phyloP scores from a whole-genome alignment of 2,888 invertebrate genomes.

The Apamea monoglypha region DNA sequence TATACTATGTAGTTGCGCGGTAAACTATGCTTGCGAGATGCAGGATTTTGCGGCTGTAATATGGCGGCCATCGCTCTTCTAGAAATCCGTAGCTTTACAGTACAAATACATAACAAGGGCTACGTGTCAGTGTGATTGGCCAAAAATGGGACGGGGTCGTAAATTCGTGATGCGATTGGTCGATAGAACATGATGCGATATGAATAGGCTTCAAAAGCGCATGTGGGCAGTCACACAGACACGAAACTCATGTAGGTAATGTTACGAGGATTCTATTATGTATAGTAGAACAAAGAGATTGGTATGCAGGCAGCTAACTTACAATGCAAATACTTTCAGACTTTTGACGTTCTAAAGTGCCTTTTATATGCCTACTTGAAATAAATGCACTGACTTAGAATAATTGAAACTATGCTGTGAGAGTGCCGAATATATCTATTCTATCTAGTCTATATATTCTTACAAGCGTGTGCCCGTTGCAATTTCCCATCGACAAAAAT shows the following conservation, averaged over 20 bases:
- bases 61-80: background rate
- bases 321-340: background rate
- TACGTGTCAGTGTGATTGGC: background rate
- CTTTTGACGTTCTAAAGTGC: too few species aligned
- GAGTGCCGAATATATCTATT: too few species aligned
- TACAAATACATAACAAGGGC: background rate
- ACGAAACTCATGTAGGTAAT: conserved; percentile 6
- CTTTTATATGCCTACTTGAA: too few species aligned
- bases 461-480: background rate
- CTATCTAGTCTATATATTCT: background rate
- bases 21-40: too few species aligned
- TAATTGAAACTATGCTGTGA: background rate
- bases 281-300: conserved; percentile 18
- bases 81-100: background rate
- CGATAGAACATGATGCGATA: conserved; percentile 2
- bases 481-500: background rate
- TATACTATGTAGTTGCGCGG: too few species aligned
- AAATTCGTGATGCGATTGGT: conserved; percentile 15
- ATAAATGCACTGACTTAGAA: too few species aligned
- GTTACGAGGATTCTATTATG: background rate
- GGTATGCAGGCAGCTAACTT: background rate
- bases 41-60: too few species aligned
- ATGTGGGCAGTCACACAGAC: background rate
- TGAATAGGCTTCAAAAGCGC: background rate
- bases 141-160: background rate